Percentiles rank a stretch among this genome's conserved stretches.
Evolutionary conservation across 2,113 vertebrate genomes (phyloP).

Genomic region (Delphinapterus leucas): DNA sequence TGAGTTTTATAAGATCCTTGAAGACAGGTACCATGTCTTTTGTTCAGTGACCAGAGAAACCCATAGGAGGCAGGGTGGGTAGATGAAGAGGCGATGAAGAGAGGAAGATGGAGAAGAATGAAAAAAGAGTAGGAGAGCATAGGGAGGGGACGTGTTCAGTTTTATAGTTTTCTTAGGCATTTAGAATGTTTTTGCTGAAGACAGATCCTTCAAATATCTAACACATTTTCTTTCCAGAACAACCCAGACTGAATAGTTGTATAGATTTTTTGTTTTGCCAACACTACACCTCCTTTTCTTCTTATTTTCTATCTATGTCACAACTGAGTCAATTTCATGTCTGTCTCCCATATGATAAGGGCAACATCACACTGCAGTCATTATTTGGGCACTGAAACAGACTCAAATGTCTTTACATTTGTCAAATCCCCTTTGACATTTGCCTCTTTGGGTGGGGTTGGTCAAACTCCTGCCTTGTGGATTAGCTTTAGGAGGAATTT

Average conservation of each 20-base stretch:
- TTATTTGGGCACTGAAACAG: neutral
- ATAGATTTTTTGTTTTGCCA: neutral
- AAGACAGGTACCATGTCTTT: neutral
- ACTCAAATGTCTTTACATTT: neutral
- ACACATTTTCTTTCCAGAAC: constrained; percentile 1
- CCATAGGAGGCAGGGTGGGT: too few relatives aligned
- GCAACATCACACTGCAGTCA: neutral
- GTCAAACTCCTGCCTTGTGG: neutral
- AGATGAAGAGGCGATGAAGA: neutral
- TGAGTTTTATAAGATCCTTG: neutral
- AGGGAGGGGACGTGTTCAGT: neutral
- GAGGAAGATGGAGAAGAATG: neutral
- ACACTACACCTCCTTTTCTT: neutral
- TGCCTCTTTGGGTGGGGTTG: neutral
- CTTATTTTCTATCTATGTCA: neutral
- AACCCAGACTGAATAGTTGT: neutral
- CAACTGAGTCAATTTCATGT: neutral
- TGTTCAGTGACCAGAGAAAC: neutral
- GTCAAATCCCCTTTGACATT: neutral
- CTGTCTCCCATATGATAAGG: neutral
- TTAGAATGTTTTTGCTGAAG: constrained; percentile 16
- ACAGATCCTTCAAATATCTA: neutral
- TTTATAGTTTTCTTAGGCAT: neutral
- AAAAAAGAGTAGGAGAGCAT: neutral
- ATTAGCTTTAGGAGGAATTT: neutral